Evolutionary conservation across 2,888 invertebrate species (phyloP).

Genomic region (Drosophila stalkeri): DNA sequence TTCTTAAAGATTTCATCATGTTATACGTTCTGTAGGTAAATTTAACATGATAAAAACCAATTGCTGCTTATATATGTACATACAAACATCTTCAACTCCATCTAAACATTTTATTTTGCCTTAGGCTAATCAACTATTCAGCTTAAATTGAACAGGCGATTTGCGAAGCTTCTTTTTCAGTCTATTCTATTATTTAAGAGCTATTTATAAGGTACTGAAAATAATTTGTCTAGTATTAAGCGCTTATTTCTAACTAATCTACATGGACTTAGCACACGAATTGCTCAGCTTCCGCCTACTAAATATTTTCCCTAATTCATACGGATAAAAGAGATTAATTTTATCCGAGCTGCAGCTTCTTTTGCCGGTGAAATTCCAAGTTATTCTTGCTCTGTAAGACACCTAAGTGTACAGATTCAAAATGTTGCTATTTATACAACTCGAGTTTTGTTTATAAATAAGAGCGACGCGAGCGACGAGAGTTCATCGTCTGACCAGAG

Average conservation of each 20-base stretch:
- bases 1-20: background rate
- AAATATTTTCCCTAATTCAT: background rate
- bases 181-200: background rate
- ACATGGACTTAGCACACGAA: background rate
- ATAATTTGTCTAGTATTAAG: background rate
- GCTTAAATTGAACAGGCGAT: no score
- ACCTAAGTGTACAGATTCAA: constrained; percentile 4
- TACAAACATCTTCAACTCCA: no score
- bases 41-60: no score
- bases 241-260: background rate
- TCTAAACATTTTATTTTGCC: no score
- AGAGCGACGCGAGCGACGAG: background rate
- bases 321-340: background rate
- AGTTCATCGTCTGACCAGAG: constrained; percentile 18
- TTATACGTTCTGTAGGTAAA: no score
- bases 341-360: background rate
- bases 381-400: background rate
- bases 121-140: no score
- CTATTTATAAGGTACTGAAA: background rate
- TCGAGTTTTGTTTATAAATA: constrained; percentile 20
- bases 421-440: constrained; percentile 5
- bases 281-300: background rate
- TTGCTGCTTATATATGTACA: no score
- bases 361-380: background rate
- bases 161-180: no score